Base-by-base conservation (phyloP, 64 coral and sea anemone species). In the Orbicella faveolata region DNA sequence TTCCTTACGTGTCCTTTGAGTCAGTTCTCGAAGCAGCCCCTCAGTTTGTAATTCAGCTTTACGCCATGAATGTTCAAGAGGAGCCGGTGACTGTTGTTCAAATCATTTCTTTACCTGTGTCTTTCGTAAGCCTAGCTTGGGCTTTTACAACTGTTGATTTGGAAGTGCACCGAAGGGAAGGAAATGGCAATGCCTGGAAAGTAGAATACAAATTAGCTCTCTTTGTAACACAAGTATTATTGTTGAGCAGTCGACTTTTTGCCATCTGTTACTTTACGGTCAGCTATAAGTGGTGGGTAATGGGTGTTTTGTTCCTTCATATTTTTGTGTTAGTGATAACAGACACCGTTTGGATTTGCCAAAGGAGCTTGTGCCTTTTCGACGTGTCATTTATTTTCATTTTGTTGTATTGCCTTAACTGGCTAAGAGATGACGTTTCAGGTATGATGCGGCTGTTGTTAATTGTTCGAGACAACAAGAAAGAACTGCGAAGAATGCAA, bases 21-120 rank as follows among this genome's bases (percentile, higher is more conserved):
- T 55, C 55, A 12, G 57, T 76, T 79, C 34, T 78, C 30, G 30
- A 30, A 30, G 30, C 30, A 30, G 30, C 30, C 30, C 30, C 30
- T 30, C 30, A 30, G 30, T 30, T 30, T 30, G 30, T 30, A 30
- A 30, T 30, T 30, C 30, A 30, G 30, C 30, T 30, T 30, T 30
- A 87, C 44, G 87, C 55, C 74, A 33, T 66, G 1, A 33, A 0
- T 64, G 57, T 79, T 36, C 87, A 89, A 51, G 26, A 89, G 57
- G 36, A 89, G 8, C 52, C 75, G 9, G 75, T 65, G 33, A 4
- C 36, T 36, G 36, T 77, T 0, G 68, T 89, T 79, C 75, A 89
- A 79, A 79, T 79, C 8, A 67, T 89, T 51, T 79, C 30, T 30
- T 30, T 30, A 30, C 30, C 30, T 30, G 30, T 30, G 0, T 30